phyloP scores from a whole-genome alignment of 2,888 invertebrate species.

The Strigamia transsilvanica region DNA sequence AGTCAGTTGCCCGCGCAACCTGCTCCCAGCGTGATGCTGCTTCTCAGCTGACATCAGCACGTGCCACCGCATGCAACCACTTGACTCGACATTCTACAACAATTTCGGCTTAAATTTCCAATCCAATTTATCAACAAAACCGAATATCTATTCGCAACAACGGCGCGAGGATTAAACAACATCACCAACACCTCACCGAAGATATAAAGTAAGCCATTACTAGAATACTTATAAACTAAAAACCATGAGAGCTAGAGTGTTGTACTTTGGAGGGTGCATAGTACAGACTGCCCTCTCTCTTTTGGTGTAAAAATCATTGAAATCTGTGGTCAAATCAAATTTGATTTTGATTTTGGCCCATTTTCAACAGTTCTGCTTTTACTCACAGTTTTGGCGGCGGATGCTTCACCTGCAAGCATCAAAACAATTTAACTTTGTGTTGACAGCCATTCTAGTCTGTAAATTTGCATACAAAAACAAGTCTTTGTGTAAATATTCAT shows the following conservation, averaged over 20 bases:
- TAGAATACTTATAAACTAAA: too few species aligned
- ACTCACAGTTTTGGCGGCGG: not conserved
- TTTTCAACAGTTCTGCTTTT: not conserved
- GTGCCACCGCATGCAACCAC: not conserved
- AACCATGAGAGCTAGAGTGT: too few species aligned
- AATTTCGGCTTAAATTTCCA: not conserved
- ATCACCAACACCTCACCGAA: not conserved
- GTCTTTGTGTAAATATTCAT: too few species aligned
- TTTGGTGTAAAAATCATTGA: too few species aligned
- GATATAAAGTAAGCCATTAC: not conserved
- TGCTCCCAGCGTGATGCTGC: not conserved
- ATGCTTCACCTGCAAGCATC: too few species aligned
- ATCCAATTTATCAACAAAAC: not conserved
- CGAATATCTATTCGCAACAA: not conserved
- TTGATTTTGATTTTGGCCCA: too few species aligned
- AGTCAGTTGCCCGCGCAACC: constrained; percentile 18
- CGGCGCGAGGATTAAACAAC: not conserved
- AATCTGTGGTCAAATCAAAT: too few species aligned
- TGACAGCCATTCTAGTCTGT: too few species aligned
- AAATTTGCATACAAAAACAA: too few species aligned
- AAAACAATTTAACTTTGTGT: too few species aligned
- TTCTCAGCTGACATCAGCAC: not conserved
- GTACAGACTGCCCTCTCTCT: too few species aligned
- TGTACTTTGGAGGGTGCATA: too few species aligned
- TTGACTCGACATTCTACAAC: not conserved